Conservation (phyloP, 2,113 vertebrate genomes). For the Egretta garzetta region DNA sequence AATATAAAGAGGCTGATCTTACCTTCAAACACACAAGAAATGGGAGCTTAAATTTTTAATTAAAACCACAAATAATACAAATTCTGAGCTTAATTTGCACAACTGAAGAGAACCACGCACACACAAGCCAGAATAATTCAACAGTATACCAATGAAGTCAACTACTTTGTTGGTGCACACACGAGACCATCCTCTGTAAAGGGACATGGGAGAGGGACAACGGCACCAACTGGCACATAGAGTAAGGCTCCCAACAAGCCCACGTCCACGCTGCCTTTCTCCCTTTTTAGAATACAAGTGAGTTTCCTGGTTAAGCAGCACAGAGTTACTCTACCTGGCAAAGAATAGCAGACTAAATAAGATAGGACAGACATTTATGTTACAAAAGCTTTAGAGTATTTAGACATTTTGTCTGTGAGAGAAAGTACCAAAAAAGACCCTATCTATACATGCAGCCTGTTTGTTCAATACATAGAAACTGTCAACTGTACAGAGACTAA, state of each 20-base stretch:
- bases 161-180: neutral
- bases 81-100: neutral
- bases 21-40: neutral
- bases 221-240: neutral
- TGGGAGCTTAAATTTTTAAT: neutral
- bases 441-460: neutral
- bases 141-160: neutral
- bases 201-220: accelerated
- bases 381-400: neutral
- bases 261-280: neutral
- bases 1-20: neutral
- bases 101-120: neutral
- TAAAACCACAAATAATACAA: neutral
- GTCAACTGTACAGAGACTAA: neutral
- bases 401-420: neutral
- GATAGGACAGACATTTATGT: neutral
- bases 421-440: neutral
- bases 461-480: neutral
- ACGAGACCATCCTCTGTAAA: neutral
- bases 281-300: neutral
- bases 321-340: neutral
- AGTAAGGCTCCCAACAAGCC: neutral
- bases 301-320: neutral
- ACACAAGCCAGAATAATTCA: neutral
- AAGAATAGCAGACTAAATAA: neutral